Conservation (phyloP, 2,797 vertebrate genomes). For the Neoniphon sammara region DNA sequence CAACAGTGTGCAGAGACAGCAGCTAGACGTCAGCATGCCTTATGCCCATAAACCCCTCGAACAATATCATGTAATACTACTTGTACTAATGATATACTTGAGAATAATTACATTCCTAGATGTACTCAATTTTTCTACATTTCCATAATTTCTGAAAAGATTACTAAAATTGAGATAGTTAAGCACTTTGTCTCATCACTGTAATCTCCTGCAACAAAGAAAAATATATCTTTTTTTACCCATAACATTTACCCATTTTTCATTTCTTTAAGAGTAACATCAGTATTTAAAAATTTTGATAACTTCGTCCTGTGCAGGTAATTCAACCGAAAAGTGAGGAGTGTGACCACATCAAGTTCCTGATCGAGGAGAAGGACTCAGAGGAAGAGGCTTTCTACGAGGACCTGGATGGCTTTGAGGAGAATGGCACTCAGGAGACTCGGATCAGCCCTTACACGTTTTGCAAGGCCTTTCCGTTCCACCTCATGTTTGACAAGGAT, state of each 20-base stretch:
- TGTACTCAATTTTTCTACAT: neutral
- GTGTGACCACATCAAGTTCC: slow-evolving; percentile 97
- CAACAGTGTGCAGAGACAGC: slow-evolving; percentile 76
- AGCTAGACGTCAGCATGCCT: slow-evolving; percentile 78
- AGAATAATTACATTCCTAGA: slow-evolving; percentile 26
- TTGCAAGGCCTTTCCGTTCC: slow-evolving; percentile 99
- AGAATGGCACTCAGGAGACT: slow-evolving; percentile 97
- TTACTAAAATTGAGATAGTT: neutral
- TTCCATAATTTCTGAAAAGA: neutral
- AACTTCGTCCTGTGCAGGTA: slow-evolving; percentile 81
- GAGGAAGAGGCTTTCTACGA: slow-evolving; percentile 98
- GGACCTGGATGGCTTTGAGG: slow-evolving; percentile 96
- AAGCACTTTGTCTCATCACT: neutral
- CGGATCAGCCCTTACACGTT: slow-evolving; percentile 99
- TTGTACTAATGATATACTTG: slow-evolving; percentile 11
- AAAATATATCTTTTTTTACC: neutral
- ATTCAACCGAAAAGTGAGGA: slow-evolving; percentile 97
- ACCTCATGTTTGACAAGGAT: slow-evolving; percentile 97
- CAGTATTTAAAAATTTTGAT: slow-evolving; percentile 1
- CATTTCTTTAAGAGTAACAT: neutral
- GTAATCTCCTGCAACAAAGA: neutral
- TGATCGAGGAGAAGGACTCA: slow-evolving; percentile 98
- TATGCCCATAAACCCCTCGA: slow-evolving; percentile 77
- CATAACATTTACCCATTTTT: neutral
- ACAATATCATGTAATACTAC: slow-evolving; percentile 57